Base-by-base conservation (phyloP, 2,888 invertebrate species). In the Clistopyga incitator region DNA sequence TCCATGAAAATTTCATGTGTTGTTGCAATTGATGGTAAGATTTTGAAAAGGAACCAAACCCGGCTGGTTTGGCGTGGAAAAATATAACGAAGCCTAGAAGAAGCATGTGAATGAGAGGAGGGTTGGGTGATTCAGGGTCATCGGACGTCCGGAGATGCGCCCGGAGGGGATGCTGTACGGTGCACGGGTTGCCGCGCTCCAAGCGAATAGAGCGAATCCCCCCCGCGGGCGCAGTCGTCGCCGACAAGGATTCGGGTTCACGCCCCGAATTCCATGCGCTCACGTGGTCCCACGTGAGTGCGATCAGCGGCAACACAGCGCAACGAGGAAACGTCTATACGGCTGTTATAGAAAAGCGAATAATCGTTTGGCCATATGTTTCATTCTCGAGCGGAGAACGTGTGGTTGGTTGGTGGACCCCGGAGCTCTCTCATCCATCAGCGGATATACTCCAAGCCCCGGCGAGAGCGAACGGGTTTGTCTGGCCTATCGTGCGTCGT, bases 231-330 rank as follows among this genome's bases (percentile, higher is more conserved):
- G 11, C 20, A 18, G 18, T 11, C 0, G n/a, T 2, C 56, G 18
- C 29, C 59, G 56, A 15, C 67, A 6, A 64, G 50, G 25, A 71
- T 71, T 72, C 59, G 77, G 77, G 77, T 81, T 77, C 65, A 77
- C 81, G 76, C 77, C 72, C 77, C 67, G 72, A 81, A 72, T 74
- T 82, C 74, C 68, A 42, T 56, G 61, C 59, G 82, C 45, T 72
- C 81, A 72, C 81, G 81, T 65, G 81, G 54, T 61, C 45, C 68
- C 80, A 15, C 75, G 45, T 29, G 78, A 72, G 29, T 20, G 29
- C 34, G 52, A 20, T 20, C 13, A 25, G 11, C 34, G 59, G 52
- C 29, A 38, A 47, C 50, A 47, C 50, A 29, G 42, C 18, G n/a
- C 2, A 52, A 54, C 13, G 18, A 61, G 13, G 20, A 52, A 52